A percentile compares a stretch with the other conserved stretches of the same genome.
Conservation (phyloP, 2,888 invertebrate genomes). For the Dusona sp. region DNA sequence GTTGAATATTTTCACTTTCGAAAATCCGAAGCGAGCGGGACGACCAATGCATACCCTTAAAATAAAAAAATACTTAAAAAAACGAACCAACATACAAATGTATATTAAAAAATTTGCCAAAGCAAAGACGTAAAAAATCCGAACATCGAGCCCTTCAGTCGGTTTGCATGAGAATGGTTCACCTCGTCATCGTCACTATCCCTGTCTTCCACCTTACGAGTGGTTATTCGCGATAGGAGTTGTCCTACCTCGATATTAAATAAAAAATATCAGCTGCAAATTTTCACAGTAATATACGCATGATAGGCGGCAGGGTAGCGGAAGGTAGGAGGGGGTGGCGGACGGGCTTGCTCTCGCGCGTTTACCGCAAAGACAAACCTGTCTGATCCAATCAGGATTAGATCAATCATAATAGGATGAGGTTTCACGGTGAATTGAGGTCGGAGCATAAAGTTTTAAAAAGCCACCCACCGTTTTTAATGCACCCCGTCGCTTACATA, state of each 20-base stretch:
- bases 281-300: slow-evolving; percentile 11
- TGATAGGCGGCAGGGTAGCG: neutral
- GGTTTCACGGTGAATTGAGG: slow-evolving; percentile 83
- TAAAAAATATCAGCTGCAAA: slow-evolving; percentile 41
- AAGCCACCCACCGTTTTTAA: slow-evolving; percentile 82
- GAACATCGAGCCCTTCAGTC: too few relatives aligned
- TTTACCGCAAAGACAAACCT: slow-evolving; percentile 77
- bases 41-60: too few relatives aligned
- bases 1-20: too few relatives aligned
- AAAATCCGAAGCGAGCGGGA: too few relatives aligned
- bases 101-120: neutral
- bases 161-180: too few relatives aligned
- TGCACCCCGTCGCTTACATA: slow-evolving; percentile 70
- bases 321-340: neutral
- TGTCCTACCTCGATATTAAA: neutral
- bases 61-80: neutral
- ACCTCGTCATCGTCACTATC: too few relatives aligned
- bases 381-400: slow-evolving; percentile 80
- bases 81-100: neutral
- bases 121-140: neutral
- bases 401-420: slow-evolving; percentile 83
- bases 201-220: neutral
- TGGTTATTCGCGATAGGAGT: neutral
- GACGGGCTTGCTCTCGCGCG: slow-evolving; percentile 22
- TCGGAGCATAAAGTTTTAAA: slow-evolving; percentile 81